These are phyloP conservation scores for Penaeus vannamei DNA, from an alignment of 1,140 invertebrate genomes.

Conservation along the genomic window DNA sequence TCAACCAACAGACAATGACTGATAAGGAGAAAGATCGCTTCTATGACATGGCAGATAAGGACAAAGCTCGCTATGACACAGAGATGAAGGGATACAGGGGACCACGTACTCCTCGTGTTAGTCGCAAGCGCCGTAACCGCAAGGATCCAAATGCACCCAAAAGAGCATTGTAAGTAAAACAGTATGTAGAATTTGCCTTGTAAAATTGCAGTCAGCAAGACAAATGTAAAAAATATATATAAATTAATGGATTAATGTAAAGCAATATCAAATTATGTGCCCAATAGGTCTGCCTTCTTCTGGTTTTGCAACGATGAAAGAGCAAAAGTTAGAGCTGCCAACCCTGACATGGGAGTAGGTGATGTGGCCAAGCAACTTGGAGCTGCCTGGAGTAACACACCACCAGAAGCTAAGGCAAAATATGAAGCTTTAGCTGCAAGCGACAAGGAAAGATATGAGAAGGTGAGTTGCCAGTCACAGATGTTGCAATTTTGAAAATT, in stretches of 20 bases:
- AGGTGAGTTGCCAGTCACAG: conserved; percentile 55
- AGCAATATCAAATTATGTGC: background rate
- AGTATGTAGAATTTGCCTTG: background rate
- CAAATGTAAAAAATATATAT: background rate
- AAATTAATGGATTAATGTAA: background rate
- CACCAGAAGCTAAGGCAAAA: conserved; percentile 86
- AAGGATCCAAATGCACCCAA: conserved; percentile 99
- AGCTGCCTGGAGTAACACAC: conserved; percentile 91
- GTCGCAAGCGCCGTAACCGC: conserved; percentile 83
- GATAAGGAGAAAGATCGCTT: conserved; percentile 99
- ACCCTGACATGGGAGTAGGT: conserved; percentile 95
- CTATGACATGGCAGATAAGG: conserved; percentile 99
- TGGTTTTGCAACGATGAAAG: conserved; percentile 99
- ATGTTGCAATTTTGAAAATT: background rate
- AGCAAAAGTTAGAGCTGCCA: conserved; percentile 91
- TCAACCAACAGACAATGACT: conserved; percentile 81
- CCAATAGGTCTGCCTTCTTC: conserved; percentile 91
- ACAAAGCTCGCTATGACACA: conserved; percentile 95
- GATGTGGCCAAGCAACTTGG: conserved; percentile 99
- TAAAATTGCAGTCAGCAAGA: too few species aligned
- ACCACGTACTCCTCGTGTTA: conserved; percentile 84
- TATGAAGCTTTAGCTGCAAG: conserved; percentile 94
- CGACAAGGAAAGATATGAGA: conserved; percentile 95
- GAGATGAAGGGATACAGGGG: conserved; percentile 81
- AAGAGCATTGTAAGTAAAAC: conserved; percentile 82